Evolutionary conservation across 2,113 vertebrate species (phyloP).

Genomic region (Dasyornis broadbenti): DNA sequence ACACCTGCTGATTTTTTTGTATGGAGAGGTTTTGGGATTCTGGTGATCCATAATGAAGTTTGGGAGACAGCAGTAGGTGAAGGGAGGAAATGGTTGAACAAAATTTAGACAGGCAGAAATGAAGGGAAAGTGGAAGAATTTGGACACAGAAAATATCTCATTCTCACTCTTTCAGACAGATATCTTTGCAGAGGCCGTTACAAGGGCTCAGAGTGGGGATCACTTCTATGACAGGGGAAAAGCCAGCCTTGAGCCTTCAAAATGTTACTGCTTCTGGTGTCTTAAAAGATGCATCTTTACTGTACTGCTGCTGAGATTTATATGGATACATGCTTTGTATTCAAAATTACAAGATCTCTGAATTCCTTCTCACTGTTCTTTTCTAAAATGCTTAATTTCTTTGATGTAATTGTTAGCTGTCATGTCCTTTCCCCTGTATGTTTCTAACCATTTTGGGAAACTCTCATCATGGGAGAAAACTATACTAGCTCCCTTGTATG

Average conservation of each 20-base stretch:
- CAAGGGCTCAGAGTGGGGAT: background rate
- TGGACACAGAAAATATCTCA: rapidly evolving
- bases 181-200: background rate
- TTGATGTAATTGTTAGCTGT: background rate
- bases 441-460: background rate
- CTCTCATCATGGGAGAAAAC: background rate
- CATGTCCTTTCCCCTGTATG: background rate
- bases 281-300: background rate
- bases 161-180: background rate
- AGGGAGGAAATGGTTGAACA: background rate
- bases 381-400: background rate
- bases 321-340: background rate
- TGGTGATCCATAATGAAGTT: background rate
- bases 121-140: background rate
- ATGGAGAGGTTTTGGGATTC: background rate
- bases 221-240: background rate
- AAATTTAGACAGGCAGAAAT: background rate
- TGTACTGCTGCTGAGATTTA: background rate
- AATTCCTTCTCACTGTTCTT: background rate
- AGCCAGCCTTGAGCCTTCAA: background rate
- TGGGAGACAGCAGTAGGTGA: background rate
- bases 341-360: background rate
- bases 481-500: background rate
- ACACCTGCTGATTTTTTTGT: background rate
- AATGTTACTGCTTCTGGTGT: background rate